Evolutionary conservation across 92 coral and sea anemone genomes (phyloP).

Genomic region (Nematostella vectensis): DNA sequence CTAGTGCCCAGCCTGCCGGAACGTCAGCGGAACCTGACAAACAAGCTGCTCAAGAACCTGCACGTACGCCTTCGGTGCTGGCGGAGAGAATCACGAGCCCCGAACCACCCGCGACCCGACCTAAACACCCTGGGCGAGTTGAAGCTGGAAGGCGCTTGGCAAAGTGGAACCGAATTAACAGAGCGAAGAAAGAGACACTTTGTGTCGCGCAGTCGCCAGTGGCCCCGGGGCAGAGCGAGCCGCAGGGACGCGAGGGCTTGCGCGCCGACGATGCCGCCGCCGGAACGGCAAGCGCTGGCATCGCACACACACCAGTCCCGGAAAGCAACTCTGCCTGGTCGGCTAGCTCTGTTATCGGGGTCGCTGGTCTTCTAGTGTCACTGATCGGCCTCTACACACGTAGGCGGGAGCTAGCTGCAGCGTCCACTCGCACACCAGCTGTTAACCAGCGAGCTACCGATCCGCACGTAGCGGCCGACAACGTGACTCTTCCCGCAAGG

Average conservation of each 20-base stretch:
- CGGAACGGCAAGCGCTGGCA: not conserved
- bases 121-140: conserved; percentile 8
- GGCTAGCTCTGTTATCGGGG: not conserved
- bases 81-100: no score
- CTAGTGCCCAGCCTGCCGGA: no score
- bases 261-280: no score
- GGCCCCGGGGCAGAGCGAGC: not conserved
- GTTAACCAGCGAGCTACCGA: not conserved
- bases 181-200: conserved; percentile 16
- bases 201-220: not conserved
- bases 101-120: not conserved
- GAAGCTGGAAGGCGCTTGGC: conserved; percentile 13
- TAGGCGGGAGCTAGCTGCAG: not conserved
- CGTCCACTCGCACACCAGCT: not conserved
- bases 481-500: not conserved
- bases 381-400: conserved; percentile 13
- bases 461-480: not conserved
- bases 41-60: no score
- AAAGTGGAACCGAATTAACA: conserved; percentile 7
- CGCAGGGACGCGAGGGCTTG: not conserved
- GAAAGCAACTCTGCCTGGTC: conserved; percentile 4
- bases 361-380: conserved; percentile 14
- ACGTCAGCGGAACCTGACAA: no score
- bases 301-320: not conserved
- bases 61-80: no score